Conservation (phyloP, 2,888 invertebrate genomes). For the Disparrhopalites patrizii region DNA sequence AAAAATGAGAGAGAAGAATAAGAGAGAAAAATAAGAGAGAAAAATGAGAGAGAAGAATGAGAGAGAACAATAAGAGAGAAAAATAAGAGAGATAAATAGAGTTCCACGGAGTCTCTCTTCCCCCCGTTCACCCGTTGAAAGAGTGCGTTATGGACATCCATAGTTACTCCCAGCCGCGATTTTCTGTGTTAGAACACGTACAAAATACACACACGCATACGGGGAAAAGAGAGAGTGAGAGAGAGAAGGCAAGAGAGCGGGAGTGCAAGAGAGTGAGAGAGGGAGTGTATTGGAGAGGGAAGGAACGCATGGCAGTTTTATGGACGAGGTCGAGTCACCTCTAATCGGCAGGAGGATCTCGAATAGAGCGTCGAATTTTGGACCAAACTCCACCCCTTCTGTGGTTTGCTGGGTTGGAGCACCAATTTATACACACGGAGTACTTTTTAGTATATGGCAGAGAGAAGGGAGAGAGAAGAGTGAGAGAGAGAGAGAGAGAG, state of each 20-base stretch:
- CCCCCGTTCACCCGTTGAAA: too few species aligned
- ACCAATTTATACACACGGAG: conserved; percentile 12
- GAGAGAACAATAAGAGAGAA: too few species aligned
- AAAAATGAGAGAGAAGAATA: too few species aligned
- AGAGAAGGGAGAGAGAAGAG: background rate
- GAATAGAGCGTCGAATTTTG: conserved; percentile 35
- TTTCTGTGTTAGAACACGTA: background rate
- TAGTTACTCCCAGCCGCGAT: background rate
- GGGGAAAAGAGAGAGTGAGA: background rate
- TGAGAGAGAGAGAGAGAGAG: background rate
- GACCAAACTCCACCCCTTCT: conserved; percentile 17
- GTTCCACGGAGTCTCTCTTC: too few species aligned
- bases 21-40: too few species aligned
- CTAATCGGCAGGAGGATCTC: conserved; percentile 48
- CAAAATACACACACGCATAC: background rate
- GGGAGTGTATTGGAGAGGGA: conserved; percentile 11
- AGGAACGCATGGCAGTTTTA: conserved; percentile 37
- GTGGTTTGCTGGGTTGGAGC: conserved; percentile 22
- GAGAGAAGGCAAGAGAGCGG: background rate
- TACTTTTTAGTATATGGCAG: background rate
- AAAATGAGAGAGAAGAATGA: too few species aligned
- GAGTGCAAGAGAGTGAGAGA: conserved; percentile 13
- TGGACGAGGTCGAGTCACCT: conserved; percentile 47
- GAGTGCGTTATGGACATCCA: background rate
- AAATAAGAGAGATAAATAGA: too few species aligned